These are phyloP conservation scores for pig (Sus scrofa) DNA, from an alignment of 2,113 vertebrate genomes.

Conservation along the genomic window T2T-Sscrofa CM000813.6:102378001-102378500, in stretches of 20 bases:
- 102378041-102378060: neutral
- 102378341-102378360: neutral
- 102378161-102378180: fast-evolving
- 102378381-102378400: neutral
- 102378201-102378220: neutral
- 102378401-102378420: neutral
- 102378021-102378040: neutral
- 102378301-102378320: neutral
- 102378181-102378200: neutral
- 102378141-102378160: neutral
- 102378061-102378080: neutral
- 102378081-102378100: neutral
- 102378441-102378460: neutral
- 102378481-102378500: neutral
- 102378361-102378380: neutral
- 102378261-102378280: neutral
- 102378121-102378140: neutral
- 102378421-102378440: neutral
- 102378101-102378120: too few species aligned
- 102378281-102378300: too few species aligned
- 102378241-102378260: neutral
- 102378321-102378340: neutral
- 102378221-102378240: neutral
- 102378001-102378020: neutral
- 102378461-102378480: neutral